phyloP scores from a whole-genome alignment of 2,888 invertebrate species.

The Xestobium rufovillosum region DNA sequence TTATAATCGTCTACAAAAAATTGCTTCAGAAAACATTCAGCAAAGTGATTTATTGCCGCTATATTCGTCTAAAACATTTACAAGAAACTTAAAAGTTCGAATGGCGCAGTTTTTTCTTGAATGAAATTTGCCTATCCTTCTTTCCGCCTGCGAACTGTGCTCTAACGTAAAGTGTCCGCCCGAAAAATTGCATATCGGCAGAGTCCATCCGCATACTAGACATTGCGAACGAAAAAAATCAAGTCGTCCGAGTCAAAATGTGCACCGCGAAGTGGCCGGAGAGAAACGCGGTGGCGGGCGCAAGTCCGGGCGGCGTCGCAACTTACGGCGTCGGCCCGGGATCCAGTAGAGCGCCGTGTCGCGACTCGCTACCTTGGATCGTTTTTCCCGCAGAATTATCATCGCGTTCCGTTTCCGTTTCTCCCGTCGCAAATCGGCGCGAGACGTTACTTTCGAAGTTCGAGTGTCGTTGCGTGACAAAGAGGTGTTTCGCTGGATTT shows the following conservation, averaged over 20 bases:
- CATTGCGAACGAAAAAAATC: no score
- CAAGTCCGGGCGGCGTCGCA: slow-evolving; percentile 46
- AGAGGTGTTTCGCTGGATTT: slow-evolving; percentile 1
- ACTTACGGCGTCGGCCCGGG: slow-evolving; percentile 51
- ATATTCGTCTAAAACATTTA: no score
- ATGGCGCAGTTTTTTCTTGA: no score
- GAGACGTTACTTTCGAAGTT: neutral
- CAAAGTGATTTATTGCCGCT: no score
- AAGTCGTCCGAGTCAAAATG: slow-evolving; percentile 30
- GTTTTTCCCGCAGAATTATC: slow-evolving; percentile 15
- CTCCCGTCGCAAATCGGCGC: neutral
- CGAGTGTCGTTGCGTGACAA: neutral
- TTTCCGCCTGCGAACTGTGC: no score
- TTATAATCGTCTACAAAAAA: no score
- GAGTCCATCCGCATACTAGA: no score
- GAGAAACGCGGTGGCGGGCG: slow-evolving; percentile 48
- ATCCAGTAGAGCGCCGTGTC: slow-evolving; percentile 44
- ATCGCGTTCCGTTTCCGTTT: slow-evolving; percentile 7
- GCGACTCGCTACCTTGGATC: slow-evolving; percentile 24
- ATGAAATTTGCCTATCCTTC: no score
- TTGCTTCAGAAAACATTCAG: no score
- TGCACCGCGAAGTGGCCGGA: slow-evolving; percentile 43
- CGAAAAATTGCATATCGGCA: no score
- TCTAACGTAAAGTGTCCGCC: no score
- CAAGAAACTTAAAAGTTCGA: no score